A percentile compares a stretch with the other conserved stretches of the same genome.
Conservation (phyloP, 2,113 vertebrate species). For the Gorsachius goisagi region DNA sequence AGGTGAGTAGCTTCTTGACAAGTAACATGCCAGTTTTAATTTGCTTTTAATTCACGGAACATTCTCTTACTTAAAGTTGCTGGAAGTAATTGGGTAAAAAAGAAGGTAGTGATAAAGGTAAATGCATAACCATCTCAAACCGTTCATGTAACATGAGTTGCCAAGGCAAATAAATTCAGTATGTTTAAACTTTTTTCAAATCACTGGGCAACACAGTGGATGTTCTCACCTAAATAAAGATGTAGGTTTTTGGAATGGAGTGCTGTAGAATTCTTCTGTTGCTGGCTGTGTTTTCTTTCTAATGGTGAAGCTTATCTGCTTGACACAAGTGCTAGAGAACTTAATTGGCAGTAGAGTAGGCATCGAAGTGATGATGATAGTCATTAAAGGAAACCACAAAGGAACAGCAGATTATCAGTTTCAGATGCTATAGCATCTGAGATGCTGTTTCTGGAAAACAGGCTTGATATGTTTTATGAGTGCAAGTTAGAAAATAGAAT, state of each 20-base stretch:
- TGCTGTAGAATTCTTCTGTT: not conserved
- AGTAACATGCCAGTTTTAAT: not conserved
- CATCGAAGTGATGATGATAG: not conserved
- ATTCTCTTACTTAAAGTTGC: not conserved
- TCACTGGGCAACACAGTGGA: not conserved
- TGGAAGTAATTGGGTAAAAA: constrained; percentile 39
- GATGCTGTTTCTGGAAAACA: not conserved
- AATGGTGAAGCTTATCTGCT: not conserved
- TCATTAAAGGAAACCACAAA: not conserved
- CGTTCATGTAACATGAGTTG: not conserved
- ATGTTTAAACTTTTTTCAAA: not conserved
- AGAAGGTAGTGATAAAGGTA: constrained; percentile 28
- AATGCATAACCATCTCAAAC: not conserved
- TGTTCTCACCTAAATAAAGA: not conserved
- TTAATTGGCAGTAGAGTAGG: not conserved
- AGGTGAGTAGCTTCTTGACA: constrained; percentile 56
- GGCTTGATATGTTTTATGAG: not conserved
- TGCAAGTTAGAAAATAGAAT: not conserved
- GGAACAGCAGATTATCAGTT: not conserved
- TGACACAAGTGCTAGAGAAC: not conserved
- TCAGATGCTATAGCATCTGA: not conserved
- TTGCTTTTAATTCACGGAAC: not conserved
- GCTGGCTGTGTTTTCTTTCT: not conserved
- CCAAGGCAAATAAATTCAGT: not conserved
- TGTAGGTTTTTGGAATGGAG: not conserved